Evolutionary conservation across 1,140 invertebrate genomes (phyloP).

Genomic region (Drosophila pandora): DNA sequence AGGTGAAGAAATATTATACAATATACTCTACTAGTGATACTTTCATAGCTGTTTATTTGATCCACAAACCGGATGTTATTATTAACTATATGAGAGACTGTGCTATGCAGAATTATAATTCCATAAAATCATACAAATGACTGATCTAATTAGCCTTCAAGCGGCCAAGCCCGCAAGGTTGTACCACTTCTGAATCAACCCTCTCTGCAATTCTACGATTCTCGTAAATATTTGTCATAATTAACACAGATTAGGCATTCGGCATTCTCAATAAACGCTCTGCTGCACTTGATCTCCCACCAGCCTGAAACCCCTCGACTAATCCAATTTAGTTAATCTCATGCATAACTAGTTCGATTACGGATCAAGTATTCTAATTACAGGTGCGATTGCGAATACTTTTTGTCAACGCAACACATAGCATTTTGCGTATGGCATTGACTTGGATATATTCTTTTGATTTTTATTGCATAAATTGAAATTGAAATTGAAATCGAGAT

Average conservation of each 20-base stretch:
- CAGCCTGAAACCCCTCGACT: constrained; percentile 10
- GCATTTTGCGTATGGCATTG: constrained; percentile 43
- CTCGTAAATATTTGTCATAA: constrained; percentile 49
- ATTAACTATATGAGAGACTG: not conserved
- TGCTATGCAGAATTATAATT: not conserved
- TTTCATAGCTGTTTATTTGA: too few species aligned
- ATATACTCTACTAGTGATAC: too few species aligned
- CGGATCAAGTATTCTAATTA: constrained; percentile 47
- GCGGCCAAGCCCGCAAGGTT: not conserved
- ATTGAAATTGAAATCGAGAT: constrained; percentile 13
- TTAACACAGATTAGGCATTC: constrained; percentile 50
- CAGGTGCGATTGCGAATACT: constrained; percentile 22
- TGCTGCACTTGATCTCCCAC: constrained; percentile 23
- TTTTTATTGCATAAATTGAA: constrained; percentile 16
- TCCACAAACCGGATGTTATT: not conserved
- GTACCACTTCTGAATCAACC: constrained; percentile 3
- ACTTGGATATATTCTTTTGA: constrained; percentile 35
- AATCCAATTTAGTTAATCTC: constrained; percentile 51
- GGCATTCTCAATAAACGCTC: constrained; percentile 26
- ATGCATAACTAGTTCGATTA: constrained; percentile 45
- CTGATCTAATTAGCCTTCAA: not conserved
- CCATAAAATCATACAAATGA: not conserved
- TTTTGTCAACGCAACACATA: constrained; percentile 30
- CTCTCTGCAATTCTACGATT: constrained; percentile 16
- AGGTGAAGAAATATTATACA: not conserved